Evolutionary conservation across 53 echinoderm and acorn worm species (phyloP).

Genomic region (Actinopyga echinites): DNA sequence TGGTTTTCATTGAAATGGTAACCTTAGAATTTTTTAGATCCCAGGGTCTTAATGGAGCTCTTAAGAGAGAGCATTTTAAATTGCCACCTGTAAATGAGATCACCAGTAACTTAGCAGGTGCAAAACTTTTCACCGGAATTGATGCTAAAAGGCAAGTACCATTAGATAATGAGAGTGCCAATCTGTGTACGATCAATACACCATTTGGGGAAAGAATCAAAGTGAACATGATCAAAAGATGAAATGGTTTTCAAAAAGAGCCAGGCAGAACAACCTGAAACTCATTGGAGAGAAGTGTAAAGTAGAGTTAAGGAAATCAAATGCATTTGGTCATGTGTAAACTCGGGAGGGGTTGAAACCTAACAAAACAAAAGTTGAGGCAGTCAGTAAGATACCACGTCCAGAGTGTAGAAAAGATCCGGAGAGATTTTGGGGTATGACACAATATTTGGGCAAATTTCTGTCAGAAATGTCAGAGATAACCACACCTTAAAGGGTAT

Average conservation of each 20-base stretch:
- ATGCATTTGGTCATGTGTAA: background rate
- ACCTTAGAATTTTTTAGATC: conserved; percentile 14
- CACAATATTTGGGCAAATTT: conserved; percentile 49
- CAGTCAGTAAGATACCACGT: background rate
- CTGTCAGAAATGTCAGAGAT: conserved; percentile 37
- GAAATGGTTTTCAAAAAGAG: background rate
- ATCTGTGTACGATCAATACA: background rate
- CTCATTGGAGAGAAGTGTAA: background rate
- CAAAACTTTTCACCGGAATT: conserved; percentile 7
- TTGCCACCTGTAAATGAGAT: conserved; percentile 50
- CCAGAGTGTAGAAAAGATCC: conserved; percentile 18
- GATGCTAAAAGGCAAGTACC: conserved; percentile 4
- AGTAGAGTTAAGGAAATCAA: background rate
- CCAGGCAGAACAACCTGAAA: background rate
- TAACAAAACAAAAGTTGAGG: conserved; percentile 21
- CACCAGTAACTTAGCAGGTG: background rate
- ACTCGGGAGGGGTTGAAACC: conserved; percentile 32
- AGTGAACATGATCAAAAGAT: background rate
- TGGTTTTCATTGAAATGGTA: conserved; percentile 33
- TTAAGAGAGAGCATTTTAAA: conserved; percentile 52
- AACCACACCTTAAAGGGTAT: conserved; percentile 41
- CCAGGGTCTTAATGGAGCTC: conserved; percentile 36
- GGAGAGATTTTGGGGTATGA: conserved; percentile 54
- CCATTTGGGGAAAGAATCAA: background rate
- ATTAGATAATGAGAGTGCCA: background rate